phyloP scores from a whole-genome alignment of 2,113 vertebrate species.

The Nymphicus hollandicus region DNA sequence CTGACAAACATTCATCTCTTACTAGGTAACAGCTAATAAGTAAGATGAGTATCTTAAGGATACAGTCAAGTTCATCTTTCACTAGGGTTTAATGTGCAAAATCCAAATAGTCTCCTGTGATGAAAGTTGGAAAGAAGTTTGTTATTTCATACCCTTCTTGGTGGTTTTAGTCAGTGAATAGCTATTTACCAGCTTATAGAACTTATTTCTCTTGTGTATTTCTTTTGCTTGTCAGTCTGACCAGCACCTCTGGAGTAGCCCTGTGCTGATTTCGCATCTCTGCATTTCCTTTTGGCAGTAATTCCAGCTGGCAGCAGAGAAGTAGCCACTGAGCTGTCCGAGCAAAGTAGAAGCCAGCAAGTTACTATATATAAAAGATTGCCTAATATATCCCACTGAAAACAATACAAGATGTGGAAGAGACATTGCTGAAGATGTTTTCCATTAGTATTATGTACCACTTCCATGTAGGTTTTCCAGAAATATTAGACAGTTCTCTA shows the following conservation, averaged over 20 bases:
- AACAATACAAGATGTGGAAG: neutral
- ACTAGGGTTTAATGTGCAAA: neutral
- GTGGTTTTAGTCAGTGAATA: neutral
- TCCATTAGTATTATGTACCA: neutral
- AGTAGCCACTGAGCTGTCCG: constrained; percentile 50
- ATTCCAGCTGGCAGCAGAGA: constrained; percentile 62
- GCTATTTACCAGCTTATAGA: neutral
- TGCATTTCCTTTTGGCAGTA: constrained; percentile 52
- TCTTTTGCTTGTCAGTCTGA: neutral
- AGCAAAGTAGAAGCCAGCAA: constrained; percentile 60
- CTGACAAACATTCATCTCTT: neutral
- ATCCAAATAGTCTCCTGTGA: neutral
- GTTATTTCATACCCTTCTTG: neutral
- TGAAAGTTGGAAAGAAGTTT: neutral
- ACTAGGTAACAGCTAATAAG: neutral
- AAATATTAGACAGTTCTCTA: neutral
- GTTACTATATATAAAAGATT: constrained; percentile 55
- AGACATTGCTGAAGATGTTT: neutral
- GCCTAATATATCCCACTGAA: constrained; percentile 27
- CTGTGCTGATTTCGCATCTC: constrained; percentile 45
- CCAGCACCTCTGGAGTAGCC: constrained; percentile 21
- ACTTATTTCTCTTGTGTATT: neutral
- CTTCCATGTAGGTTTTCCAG: neutral
- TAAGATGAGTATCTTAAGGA: neutral
- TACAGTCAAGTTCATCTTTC: neutral